These are phyloP conservation scores for Caenorhabditis tropicalis DNA, from an alignment of 1,140 invertebrate species.

Conservation along the genomic window DNA sequence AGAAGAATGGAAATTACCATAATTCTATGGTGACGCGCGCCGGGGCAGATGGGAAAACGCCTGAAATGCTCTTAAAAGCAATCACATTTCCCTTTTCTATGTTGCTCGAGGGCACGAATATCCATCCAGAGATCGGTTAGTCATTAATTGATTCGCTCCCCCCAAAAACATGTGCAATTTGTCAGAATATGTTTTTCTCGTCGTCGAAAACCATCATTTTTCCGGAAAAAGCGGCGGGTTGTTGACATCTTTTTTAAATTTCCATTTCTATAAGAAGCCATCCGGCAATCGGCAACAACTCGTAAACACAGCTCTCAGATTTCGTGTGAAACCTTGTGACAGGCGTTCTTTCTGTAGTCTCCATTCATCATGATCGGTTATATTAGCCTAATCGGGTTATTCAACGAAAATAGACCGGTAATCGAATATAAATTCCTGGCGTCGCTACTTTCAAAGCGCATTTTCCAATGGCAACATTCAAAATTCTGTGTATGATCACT, in stretches of 20 bases:
- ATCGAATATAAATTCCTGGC: not conserved
- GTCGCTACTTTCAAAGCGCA: not conserved
- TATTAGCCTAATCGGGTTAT: not conserved
- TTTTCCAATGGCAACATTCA: too few species aligned
- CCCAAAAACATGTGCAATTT: too few species aligned
- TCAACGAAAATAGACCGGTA: constrained; percentile 1
- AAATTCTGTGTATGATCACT: too few species aligned
- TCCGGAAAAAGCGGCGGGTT: not conserved
- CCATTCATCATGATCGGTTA: not conserved
- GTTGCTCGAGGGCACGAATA: not conserved
- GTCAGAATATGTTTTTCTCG: too few species aligned
- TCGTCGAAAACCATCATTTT: not conserved
- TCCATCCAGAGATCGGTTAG: not conserved
- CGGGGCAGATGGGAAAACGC: not conserved
- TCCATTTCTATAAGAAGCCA: constrained; percentile 18
- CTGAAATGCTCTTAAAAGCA: constrained; percentile 12
- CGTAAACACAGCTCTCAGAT: not conserved
- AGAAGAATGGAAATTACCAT: constrained; percentile 15
- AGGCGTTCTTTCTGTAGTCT: not conserved
- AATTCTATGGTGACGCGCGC: not conserved
- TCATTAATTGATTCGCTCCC: not conserved
- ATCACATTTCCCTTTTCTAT: not conserved
- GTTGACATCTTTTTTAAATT: not conserved
- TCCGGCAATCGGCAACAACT: not conserved
- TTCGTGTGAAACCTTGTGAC: not conserved